Evolutionary conservation across 1,140 invertebrate genomes (phyloP).

Genomic region (Phortica variegata): DNA sequence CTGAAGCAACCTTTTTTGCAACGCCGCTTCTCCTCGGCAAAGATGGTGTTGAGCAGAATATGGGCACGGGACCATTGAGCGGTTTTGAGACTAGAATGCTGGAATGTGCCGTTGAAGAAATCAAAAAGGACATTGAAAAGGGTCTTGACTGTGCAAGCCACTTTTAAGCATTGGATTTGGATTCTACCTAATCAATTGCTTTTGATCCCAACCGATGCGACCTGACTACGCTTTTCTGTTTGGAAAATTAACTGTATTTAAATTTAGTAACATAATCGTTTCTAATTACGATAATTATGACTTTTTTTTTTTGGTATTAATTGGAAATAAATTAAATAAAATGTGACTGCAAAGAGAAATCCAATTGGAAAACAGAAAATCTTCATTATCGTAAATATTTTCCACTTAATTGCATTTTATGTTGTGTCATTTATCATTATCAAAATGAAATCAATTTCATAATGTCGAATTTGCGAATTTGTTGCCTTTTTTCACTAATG

Average conservation of each 20-base stretch:
- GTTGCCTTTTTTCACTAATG: no score
- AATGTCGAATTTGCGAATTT: not conserved
- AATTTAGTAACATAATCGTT: not conserved
- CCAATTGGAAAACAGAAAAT: constrained; percentile 15
- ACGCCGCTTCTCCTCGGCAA: constrained; percentile 87
- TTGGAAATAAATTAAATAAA: no score
- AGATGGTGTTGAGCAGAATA: constrained; percentile 88
- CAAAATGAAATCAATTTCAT: not conserved
- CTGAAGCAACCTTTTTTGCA: constrained; percentile 88
- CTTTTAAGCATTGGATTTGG: constrained; percentile 51
- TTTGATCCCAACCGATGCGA: no score
- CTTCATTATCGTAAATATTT: no score
- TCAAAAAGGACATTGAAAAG: constrained; percentile 90
- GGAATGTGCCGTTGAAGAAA: constrained; percentile 82
- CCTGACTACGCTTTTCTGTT: no score
- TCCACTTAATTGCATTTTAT: not conserved
- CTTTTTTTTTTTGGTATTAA: no score
- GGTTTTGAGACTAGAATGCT: constrained; percentile 80
- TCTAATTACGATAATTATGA: not conserved
- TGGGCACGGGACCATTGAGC: constrained; percentile 85
- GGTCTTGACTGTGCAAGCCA: constrained; percentile 87
- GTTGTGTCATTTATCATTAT: no score
- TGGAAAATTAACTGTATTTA: not conserved
- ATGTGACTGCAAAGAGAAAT: constrained; percentile 14
- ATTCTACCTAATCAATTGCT: no score